Evolutionary conservation across 1,140 invertebrate species (phyloP).

Genomic region (Formica exsecta): DNA sequence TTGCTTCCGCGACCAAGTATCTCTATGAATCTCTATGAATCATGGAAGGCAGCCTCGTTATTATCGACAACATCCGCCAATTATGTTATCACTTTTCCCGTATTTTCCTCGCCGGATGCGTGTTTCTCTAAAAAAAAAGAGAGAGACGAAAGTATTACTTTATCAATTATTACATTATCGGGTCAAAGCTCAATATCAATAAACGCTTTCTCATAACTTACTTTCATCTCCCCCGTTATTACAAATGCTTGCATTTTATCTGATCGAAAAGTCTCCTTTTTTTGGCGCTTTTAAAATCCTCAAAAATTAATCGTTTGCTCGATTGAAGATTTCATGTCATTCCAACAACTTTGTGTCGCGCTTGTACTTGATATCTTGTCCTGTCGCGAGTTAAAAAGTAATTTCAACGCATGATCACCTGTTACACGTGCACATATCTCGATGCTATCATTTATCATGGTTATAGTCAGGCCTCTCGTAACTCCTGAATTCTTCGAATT

Average conservation of each 20-base stretch:
- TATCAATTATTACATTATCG: constrained; percentile 16
- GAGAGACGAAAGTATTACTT: background rate
- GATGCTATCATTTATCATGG: background rate
- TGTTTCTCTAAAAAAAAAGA: constrained; percentile 11
- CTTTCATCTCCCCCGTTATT: constrained; percentile 21
- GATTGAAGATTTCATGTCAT: background rate
- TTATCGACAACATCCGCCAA: constrained; percentile 48
- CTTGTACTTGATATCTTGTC: background rate
- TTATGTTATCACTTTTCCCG: constrained; percentile 62
- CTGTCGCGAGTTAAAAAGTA: background rate
- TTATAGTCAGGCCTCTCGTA: constrained; percentile 36
- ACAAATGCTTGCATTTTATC: constrained; percentile 27
- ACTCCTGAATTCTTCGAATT: constrained; percentile 58
- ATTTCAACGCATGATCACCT: background rate
- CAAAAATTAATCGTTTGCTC: background rate
- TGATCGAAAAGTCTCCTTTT: background rate
- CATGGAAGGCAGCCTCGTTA: constrained; percentile 40
- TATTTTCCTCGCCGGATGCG: constrained; percentile 2
- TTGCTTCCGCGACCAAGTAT: constrained; percentile 38
- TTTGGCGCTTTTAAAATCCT: background rate
- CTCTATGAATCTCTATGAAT: constrained; percentile 44
- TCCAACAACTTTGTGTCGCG: background rate
- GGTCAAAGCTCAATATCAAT: constrained; percentile 19
- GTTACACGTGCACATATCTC: background rate
- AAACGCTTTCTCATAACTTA: constrained; percentile 29